Conservation (phyloP, 1,140 invertebrate species). For the Rhagoletis pomonella region DNA sequence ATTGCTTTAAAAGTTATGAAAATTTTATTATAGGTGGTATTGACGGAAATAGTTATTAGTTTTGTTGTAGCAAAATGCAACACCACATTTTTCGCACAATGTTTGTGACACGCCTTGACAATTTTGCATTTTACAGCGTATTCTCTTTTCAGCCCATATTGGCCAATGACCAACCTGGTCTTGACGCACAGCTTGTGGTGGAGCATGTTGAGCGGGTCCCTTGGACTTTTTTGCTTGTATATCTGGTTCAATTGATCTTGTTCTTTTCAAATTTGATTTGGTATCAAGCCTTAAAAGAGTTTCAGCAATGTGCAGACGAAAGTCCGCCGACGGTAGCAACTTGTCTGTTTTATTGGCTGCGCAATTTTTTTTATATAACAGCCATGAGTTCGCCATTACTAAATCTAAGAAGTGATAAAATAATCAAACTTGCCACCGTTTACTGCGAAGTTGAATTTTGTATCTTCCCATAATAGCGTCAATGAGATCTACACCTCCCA, state of each 20-base stretch:
- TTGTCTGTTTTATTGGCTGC: too few species aligned
- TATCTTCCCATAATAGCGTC: conserved; percentile 57
- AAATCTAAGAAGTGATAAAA: too few species aligned
- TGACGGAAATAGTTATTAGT: conserved; percentile 43
- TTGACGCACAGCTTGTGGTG: neutral
- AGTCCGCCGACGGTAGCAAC: neutral
- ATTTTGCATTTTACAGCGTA: conserved; percentile 67
- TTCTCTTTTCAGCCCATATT: too few species aligned
- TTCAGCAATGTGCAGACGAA: neutral
- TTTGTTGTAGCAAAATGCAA: conserved; percentile 65
- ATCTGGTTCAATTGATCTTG: neutral
- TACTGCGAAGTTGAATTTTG: too few species aligned
- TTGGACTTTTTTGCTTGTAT: neutral
- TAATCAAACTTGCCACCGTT: too few species aligned
- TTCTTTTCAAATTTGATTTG: neutral
- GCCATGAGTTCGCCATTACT: too few species aligned
- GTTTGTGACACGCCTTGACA: conserved; percentile 64
- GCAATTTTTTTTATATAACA: too few species aligned
- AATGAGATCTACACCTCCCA: too few species aligned
- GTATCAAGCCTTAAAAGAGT: neutral
- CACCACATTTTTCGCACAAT: conserved; percentile 66
- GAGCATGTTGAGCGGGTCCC: neutral
- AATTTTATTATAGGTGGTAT: conserved; percentile 22
- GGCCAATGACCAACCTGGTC: too few species aligned
- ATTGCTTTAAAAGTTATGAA: too few species aligned